These are phyloP conservation scores for Aquatica leii DNA, from an alignment of 2,888 invertebrate species.

Conservation along the genomic window DNA sequence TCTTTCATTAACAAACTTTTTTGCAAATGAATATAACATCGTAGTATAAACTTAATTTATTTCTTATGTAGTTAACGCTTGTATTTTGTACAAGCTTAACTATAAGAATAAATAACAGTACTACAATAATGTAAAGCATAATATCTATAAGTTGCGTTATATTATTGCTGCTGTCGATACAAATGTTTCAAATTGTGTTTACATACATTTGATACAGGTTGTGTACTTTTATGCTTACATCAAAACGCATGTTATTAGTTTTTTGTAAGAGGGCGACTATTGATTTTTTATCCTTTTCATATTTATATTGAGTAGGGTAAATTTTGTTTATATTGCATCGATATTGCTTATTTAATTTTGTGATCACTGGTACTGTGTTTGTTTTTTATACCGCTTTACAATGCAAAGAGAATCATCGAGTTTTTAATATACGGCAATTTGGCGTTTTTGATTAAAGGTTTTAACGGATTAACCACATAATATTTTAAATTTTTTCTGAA, in stretches of 20 bases:
- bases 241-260: conserved; percentile 25
- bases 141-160: too few relatives aligned
- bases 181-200: conserved; percentile 15
- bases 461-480: too few relatives aligned
- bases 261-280: conserved; percentile 18
- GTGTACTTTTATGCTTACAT: conserved; percentile 19
- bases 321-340: conserved; percentile 12
- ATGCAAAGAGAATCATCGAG: neutral
- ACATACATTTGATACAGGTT: conserved; percentile 18
- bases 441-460: too few relatives aligned
- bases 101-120: too few relatives aligned
- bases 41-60: too few relatives aligned
- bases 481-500: too few relatives aligned
- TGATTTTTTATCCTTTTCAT: conserved; percentile 8
- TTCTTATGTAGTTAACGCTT: too few relatives aligned
- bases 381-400: neutral
- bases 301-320: neutral
- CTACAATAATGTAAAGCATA: too few relatives aligned
- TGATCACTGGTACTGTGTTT: neutral
- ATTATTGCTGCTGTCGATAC: too few relatives aligned
- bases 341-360: conserved; percentile 15
- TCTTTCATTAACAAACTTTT: too few relatives aligned
- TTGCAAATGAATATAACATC: neutral
- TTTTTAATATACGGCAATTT: neutral
- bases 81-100: too few relatives aligned